Conservation (phyloP, 2,888 invertebrate genomes). For the Sesamia inferens region DNA sequence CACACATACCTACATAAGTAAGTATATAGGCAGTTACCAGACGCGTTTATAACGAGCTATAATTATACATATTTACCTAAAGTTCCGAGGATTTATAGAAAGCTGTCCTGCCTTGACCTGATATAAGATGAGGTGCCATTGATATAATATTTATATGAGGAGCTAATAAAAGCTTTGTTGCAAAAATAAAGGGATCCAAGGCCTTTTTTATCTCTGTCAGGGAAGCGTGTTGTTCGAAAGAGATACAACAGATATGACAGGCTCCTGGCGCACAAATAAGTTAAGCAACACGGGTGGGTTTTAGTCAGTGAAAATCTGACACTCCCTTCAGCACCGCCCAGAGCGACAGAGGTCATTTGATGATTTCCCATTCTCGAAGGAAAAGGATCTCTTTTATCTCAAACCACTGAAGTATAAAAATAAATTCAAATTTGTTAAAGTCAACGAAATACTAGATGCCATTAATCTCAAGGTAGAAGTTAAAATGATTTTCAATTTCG, state of each 20-base stretch:
- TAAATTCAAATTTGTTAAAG: not conserved
- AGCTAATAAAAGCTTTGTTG: constrained; percentile 16
- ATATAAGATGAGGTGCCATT: constrained; percentile 12
- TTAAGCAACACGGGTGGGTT: no score
- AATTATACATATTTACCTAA: constrained; percentile 30
- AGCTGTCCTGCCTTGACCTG: constrained; percentile 65
- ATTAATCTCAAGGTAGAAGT: not conserved
- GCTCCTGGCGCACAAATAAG: no score
- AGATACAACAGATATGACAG: no score
- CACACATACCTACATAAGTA: not conserved
- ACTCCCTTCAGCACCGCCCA: no score
- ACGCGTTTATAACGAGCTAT: constrained; percentile 20
- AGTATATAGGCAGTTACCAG: constrained; percentile 13
- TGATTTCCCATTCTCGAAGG: no score
- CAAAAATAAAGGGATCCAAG: constrained; percentile 14
- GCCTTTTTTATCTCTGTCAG: not conserved
- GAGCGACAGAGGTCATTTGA: no score
- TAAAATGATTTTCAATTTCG: no score
- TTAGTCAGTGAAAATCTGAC: no score
- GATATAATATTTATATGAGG: no score
- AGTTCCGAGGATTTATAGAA: constrained; percentile 50
- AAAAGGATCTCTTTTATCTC: not conserved
- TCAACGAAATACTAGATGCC: not conserved
- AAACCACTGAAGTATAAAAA: not conserved
- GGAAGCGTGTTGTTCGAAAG: no score